phyloP scores from a whole-genome alignment of 2,797 vertebrate species.

The Rhodeus uyekii region DNA sequence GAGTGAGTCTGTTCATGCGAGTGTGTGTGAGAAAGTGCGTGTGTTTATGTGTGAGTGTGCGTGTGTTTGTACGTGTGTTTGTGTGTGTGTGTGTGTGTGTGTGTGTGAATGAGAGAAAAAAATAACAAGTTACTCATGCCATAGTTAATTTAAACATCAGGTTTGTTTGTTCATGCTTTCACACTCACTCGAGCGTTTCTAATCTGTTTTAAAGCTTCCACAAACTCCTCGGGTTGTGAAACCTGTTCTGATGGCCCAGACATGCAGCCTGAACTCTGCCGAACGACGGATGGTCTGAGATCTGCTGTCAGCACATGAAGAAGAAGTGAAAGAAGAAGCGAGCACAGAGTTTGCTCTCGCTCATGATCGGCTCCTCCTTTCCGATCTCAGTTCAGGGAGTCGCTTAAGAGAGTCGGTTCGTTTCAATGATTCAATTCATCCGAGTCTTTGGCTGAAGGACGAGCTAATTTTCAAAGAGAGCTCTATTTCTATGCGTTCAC shows the following conservation, averaged over 20 bases:
- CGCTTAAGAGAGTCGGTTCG: background rate
- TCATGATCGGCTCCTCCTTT: background rate
- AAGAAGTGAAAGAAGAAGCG: slow-evolving; percentile 17
- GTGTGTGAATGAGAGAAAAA: background rate
- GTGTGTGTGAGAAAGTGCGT: background rate
- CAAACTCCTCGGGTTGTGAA: slow-evolving; percentile 10
- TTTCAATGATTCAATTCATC: background rate
- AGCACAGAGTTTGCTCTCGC: background rate
- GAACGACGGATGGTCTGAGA: too few species aligned
- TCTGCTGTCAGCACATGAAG: background rate
- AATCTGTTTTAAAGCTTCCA: background rate
- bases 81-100: background rate
- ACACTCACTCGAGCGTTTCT: background rate
- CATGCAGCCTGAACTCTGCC: background rate
- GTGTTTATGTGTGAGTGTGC: too few species aligned
- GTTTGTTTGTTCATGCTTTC: background rate
- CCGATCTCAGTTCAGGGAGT: background rate
- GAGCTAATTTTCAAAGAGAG: background rate
- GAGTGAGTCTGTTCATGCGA: background rate
- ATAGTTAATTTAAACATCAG: background rate
- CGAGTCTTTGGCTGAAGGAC: background rate
- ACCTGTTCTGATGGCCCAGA: background rate
- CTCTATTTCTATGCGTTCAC: background rate
- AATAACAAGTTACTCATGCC: background rate
- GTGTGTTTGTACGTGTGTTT: background rate